A percentile compares a stretch with the other conserved stretches of the same genome.
Conservation (phyloP, 2,888 invertebrate species). For the Mythimna loreyi region DNA sequence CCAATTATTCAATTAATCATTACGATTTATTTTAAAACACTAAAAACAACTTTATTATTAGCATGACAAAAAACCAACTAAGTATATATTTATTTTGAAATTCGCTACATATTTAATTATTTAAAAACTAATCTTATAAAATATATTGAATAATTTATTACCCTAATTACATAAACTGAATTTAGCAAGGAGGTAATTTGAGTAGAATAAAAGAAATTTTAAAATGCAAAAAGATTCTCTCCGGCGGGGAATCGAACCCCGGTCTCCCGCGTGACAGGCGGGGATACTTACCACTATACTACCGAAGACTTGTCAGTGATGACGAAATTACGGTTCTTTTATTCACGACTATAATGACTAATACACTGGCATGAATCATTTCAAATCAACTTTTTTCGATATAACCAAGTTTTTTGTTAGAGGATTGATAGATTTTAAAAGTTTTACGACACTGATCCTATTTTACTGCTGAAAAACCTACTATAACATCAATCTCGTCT, state of each 20-base stretch:
- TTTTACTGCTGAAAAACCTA: too few relatives aligned
- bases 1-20: neutral
- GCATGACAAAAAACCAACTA: neutral
- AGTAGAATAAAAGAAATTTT: neutral
- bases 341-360: neutral
- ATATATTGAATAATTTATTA: too few relatives aligned
- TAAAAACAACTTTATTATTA: neutral
- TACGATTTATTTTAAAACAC: neutral
- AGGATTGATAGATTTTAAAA: neutral
- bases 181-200: neutral
- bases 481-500: too few relatives aligned
- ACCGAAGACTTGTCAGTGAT: conserved; percentile 40
- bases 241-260: conserved; percentile 71
- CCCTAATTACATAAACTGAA: neutral
- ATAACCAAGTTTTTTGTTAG: neutral
- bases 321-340: conserved; percentile 16
- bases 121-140: neutral
- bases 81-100: too few relatives aligned
- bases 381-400: neutral
- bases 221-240: conserved; percentile 57
- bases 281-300: conserved; percentile 91
- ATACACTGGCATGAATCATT: neutral
- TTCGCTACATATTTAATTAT: neutral
- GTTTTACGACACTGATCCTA: too few relatives aligned
- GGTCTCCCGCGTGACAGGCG: conserved; percentile 91